Evolutionary conservation across 2,113 vertebrate genomes (phyloP).

Genomic region (Diglossa brunneiventris): DNA sequence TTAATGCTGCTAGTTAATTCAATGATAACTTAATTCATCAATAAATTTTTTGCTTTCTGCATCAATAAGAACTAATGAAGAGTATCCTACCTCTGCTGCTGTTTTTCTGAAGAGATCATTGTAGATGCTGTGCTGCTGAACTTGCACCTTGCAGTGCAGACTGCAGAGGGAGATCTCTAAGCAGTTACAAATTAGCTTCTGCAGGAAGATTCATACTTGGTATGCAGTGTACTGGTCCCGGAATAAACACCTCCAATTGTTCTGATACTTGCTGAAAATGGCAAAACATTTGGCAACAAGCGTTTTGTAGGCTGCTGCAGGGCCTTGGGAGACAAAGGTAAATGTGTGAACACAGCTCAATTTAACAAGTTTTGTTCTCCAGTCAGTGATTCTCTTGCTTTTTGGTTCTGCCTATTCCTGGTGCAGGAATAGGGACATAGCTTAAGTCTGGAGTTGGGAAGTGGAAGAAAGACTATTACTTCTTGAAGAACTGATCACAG

Average conservation of each 20-base stretch:
- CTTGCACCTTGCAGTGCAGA: background rate
- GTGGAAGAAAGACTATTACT: background rate
- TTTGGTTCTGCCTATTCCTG: background rate
- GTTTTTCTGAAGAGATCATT: background rate
- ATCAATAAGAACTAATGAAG: background rate
- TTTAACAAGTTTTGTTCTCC: background rate
- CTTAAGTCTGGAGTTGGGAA: background rate
- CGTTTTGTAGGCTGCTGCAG: background rate
- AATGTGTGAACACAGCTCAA: background rate
- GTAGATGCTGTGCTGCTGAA: background rate
- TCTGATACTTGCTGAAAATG: background rate
- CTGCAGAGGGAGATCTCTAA: background rate
- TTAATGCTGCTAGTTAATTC: background rate
- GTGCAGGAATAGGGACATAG: background rate
- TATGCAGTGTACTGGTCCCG: background rate
- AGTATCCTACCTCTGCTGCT: background rate
- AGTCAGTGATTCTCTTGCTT: background rate
- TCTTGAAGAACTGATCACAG: background rate
- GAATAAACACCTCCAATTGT: background rate
- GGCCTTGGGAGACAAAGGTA: background rate
- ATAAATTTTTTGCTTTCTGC: background rate
- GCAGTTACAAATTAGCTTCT: background rate
- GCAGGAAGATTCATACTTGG: background rate
- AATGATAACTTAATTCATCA: background rate
- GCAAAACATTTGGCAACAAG: background rate